Base-by-base conservation (phyloP, 2,113 vertebrate genomes). In the Zosterops pallidus region DNA sequence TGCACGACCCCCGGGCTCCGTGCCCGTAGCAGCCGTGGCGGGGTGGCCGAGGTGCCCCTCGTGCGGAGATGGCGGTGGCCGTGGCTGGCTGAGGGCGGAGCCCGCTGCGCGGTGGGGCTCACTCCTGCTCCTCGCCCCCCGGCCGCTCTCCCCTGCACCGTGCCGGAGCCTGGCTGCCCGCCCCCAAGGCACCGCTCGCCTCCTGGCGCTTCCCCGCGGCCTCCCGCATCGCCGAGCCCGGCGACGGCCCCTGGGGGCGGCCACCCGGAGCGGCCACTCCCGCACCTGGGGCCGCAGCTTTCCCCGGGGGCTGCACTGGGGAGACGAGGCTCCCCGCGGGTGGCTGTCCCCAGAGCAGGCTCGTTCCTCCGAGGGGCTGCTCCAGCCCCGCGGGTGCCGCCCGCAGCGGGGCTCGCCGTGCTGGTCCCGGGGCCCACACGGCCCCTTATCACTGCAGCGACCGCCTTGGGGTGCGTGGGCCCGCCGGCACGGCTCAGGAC, bases 1-100 rank as follows among this genome's bases (percentile, higher is more conserved):
- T 0, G 41, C 4, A 9, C 4, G 19, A 9, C 14, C 14, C 24
- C 7, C 2, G 1, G 0, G 22, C 5, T 1, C 15, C 7, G 24
- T 6, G 11, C 16, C 24, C 2, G 21, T 1, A 2, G 23, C 1
- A n/a, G 22, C 7, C 5, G 2, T 2, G 21, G 4, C 2, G 22
- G 6, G 4, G 24, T 2, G 9, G 31, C 12, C 3, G 25, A 9
- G 22, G 19, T 5, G 24, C 4, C 9, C 3, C 3, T 10, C 2
- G 14, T 6, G 24, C 11, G 12, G 26, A 13, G n/a, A 8, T 12
- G 1, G 65, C 14, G 8, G 24, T 6, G 83, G 46, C 55, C 9
- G 72, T 33, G n/a, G 29, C 29, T 24, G 42, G 4, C 11, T 7
- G 57, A 20, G 22, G 42, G n/a, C 9, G 11, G 9, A 49, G 53